A percentile compares a stretch with the other conserved stretches of the same genome.
These are phyloP conservation scores for Haplotaxodon microlepis DNA, from an alignment of 2,113 vertebrate species.

Conservation along the genomic window DNA sequence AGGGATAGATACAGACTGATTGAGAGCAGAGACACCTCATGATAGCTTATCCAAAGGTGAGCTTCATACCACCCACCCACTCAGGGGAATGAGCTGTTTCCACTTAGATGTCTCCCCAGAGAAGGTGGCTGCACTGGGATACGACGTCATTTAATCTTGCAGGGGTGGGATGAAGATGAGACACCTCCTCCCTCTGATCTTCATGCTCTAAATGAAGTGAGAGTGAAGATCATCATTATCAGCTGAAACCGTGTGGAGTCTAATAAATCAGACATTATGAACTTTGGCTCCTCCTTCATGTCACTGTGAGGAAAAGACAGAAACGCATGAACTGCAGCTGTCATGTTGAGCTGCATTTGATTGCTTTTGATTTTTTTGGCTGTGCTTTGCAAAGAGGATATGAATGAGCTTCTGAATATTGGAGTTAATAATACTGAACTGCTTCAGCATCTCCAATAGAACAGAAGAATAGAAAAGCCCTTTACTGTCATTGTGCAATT, in stretches of 20 bases:
- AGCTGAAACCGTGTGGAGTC: not conserved
- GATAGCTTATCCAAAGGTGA: constrained; percentile 60
- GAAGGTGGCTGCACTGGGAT: not conserved
- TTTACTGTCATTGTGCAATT: not conserved
- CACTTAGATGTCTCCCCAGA: constrained; percentile 11
- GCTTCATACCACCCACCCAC: constrained; percentile 26
- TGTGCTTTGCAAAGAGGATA: not conserved
- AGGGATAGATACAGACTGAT: constrained; percentile 31
- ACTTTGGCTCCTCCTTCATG: not conserved
- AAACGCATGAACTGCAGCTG: not conserved
- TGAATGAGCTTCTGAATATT: not conserved
- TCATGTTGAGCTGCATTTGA: not conserved
- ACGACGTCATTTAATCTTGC: constrained; percentile 35
- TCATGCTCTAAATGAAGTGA: constrained; percentile 13
- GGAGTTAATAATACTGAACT: not conserved
- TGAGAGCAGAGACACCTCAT: constrained; percentile 44
- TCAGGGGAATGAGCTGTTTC: constrained; percentile 42
- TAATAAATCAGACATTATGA: not conserved
- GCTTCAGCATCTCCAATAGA: not conserved
- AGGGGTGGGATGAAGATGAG: constrained; percentile 9
- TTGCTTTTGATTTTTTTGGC: not conserved
- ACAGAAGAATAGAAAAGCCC: not conserved
- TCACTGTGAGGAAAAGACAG: not conserved
- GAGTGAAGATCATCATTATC: not conserved
- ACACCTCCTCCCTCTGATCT: not conserved